These are phyloP conservation scores for Matsumurasca onukii DNA, from an alignment of 1,140 invertebrate genomes.

Conservation along the genomic window DNA sequence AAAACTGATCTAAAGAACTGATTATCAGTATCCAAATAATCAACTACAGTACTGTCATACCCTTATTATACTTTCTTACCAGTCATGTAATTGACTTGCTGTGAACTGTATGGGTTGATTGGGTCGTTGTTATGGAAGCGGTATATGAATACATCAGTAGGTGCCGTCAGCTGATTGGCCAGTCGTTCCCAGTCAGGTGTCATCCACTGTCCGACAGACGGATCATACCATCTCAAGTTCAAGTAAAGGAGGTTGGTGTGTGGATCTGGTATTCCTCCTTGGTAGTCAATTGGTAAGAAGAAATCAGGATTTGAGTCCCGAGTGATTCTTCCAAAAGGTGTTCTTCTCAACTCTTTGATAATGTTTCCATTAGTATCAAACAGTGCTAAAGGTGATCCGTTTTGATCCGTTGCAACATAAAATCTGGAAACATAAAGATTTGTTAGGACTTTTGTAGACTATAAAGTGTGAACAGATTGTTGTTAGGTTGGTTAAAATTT, in stretches of 20 bases:
- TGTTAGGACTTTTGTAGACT: too few species aligned
- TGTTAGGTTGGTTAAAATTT: too few species aligned
- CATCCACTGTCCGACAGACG: slow-evolving; percentile 92
- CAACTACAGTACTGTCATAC: too few species aligned
- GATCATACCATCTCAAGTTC: slow-evolving; percentile 85
- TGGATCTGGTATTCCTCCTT: slow-evolving; percentile 82
- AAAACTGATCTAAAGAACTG: too few species aligned
- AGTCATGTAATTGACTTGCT: slow-evolving; percentile 77
- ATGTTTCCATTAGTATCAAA: slow-evolving; percentile 89
- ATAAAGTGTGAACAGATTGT: too few species aligned
- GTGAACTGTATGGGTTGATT: slow-evolving; percentile 67
- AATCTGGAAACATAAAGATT: slow-evolving; percentile 64
- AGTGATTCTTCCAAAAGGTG: slow-evolving; percentile 86
- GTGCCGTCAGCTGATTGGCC: slow-evolving; percentile 74
- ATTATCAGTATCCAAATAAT: too few species aligned
- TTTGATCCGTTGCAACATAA: slow-evolving; percentile 92
- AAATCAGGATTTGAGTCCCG: slow-evolving; percentile 90
- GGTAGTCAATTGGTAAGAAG: slow-evolving; percentile 89
- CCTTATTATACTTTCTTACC: too few species aligned
- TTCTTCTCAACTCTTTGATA: slow-evolving; percentile 86
- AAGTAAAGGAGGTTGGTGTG: slow-evolving; percentile 84
- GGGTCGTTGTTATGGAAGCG: slow-evolving; percentile 91
- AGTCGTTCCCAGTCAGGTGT: slow-evolving; percentile 88
- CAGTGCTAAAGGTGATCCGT: slow-evolving; percentile 85
- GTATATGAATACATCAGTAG: slow-evolving; percentile 89